These are phyloP conservation scores for Acanthis flammea DNA, from an alignment of 2,797 vertebrate genomes.

Conservation along the genomic window DNA sequence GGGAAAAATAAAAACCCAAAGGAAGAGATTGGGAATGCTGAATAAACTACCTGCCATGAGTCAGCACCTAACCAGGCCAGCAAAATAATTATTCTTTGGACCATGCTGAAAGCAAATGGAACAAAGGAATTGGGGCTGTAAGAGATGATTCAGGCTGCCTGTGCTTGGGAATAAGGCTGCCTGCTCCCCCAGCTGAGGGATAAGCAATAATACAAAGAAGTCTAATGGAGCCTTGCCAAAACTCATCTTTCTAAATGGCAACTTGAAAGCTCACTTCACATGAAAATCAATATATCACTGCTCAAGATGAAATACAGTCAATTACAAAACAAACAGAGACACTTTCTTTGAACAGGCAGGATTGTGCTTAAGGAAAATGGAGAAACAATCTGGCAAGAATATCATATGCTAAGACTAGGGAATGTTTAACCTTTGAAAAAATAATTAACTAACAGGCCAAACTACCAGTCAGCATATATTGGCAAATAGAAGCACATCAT, in stretches of 20 bases:
- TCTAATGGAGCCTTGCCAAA: neutral
- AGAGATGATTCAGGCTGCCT: neutral
- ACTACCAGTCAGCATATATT: neutral
- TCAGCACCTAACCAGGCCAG: accelerated
- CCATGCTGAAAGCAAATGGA: neutral
- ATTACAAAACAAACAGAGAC: neutral
- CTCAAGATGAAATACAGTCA: neutral
- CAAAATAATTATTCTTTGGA: neutral
- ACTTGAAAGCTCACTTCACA: neutral
- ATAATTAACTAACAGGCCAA: neutral
- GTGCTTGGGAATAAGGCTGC: neutral
- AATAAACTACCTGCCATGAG: neutral
- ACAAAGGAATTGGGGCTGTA: neutral
- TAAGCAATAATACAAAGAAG: neutral
- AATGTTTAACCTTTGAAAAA: neutral
- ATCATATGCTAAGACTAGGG: neutral
- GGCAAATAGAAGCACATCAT: neutral
- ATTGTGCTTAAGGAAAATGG: neutral
- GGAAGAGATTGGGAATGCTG: neutral
- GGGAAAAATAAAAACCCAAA: neutral
- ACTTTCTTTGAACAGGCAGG: accelerated
- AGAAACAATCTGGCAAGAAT: neutral
- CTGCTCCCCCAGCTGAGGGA: neutral
- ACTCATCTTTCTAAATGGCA: slow-evolving; percentile 15
- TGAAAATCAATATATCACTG: slow-evolving; percentile 3